Base-by-base conservation (phyloP, 2,113 vertebrate species). In the Boulengeromyrus knoepffleri region DNA sequence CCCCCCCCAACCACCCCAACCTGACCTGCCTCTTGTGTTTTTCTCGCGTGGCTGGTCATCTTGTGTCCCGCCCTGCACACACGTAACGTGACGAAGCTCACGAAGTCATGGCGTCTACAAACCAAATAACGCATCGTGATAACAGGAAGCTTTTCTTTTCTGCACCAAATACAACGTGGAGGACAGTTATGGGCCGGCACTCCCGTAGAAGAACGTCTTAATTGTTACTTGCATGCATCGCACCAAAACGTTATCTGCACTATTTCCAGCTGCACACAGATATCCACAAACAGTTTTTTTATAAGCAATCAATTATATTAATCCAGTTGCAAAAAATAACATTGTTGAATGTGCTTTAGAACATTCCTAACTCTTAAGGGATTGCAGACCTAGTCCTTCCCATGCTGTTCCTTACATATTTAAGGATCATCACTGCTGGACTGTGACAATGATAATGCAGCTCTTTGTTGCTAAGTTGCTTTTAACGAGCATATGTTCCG, bases 111-210 rank as follows among this genome's bases (percentile, higher is more conserved):
- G 13, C 31, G 46, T 42, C 17, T 53, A 77, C 27, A 42, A 80
- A 90, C 89, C 89, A 90, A 90, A 90, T 80, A 90, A 39, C 56
- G 45, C 85, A 36, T 27, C 3, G 47, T 31, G 47, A 77, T 21
- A 5, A 88, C 66, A 46, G 46, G 49, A 90, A 45, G 62, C 36
- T 74, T 90, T 13, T 88, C 19, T 80, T 36, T 87, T 58, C 31
- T 46, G 85, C 58, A 88, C 85, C 89, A 88, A 90, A 90, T 90
- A 66, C 36, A 62, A 87, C 21, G 10, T 87, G 89, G 62, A 53
- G 56, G 49, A 90, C 17, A 12, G 85, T 80, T 77, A 49, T 77
- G 87, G 87, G 36, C 74, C 13, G 6, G 47, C 47, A 56, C 62
- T 87, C 62, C 19, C 52, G 47, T 74, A 47, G 19, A 88, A 70